These are phyloP conservation scores for Fragum sueziense DNA, from an alignment of 2,888 invertebrate species.

Conservation along the genomic window DNA sequence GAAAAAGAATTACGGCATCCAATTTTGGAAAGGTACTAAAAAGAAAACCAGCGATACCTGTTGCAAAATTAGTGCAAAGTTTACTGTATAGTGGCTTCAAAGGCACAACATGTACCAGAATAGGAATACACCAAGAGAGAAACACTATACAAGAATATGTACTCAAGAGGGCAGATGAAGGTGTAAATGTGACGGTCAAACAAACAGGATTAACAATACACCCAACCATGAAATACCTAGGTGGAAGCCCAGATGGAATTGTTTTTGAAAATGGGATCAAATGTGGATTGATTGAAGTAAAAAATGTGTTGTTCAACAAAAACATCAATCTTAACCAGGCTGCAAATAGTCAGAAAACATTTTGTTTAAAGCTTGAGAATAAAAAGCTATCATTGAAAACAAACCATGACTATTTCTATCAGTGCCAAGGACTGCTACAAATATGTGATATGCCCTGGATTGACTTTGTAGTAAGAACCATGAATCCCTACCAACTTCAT, in stretches of 20 bases:
- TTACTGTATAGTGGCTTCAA: neutral
- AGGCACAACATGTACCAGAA: neutral
- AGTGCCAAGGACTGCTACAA: too few species aligned
- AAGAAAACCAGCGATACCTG: neutral
- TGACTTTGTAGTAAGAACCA: conserved; percentile 41
- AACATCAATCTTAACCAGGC: conserved; percentile 23
- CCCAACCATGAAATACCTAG: conserved; percentile 22
- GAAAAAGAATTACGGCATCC: neutral
- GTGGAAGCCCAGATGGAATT: conserved; percentile 31
- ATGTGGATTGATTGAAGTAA: conserved; percentile 18
- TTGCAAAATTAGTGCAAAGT: neutral
- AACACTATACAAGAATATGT: neutral
- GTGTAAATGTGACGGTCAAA: neutral
- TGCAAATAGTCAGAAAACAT: conserved; percentile 13
- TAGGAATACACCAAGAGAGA: neutral
- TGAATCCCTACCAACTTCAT: conserved; percentile 38
- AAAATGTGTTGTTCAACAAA: conserved; percentile 36
- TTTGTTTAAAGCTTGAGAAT: conserved; percentile 32
- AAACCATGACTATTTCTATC: conserved; percentile 42
- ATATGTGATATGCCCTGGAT: conserved; percentile 36
- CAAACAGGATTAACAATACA: neutral
- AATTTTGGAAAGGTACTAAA: neutral
- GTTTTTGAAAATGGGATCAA: neutral
- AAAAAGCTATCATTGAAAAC: conserved; percentile 27
- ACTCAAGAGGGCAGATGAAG: neutral